Evolutionary conservation across 2,888 invertebrate genomes (phyloP).

Genomic region (Sphaeridia pumilis): DNA sequence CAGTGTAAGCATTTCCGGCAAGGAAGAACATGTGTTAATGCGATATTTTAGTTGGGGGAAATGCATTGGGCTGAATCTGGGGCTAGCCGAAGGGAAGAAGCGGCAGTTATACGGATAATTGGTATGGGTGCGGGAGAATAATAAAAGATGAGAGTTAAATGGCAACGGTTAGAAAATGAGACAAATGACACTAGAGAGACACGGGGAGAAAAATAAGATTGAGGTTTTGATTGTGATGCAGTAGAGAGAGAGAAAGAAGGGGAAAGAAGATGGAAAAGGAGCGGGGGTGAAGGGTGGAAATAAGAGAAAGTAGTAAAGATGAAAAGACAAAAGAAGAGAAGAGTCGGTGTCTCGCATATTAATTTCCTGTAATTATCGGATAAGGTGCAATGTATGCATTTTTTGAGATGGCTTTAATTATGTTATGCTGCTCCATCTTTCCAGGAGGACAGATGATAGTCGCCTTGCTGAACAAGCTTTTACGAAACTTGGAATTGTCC

Average conservation of each 20-base stretch:
- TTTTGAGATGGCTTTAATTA: slow-evolving; percentile 36
- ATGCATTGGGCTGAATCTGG: too few relatives aligned
- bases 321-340: slow-evolving; percentile 14
- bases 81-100: too few relatives aligned
- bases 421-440: slow-evolving; percentile 26
- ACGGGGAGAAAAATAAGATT: neutral
- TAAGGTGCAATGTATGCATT: slow-evolving; percentile 38
- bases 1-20: too few relatives aligned
- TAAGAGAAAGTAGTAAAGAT: slow-evolving; percentile 1
- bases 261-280: slow-evolving; percentile 6
- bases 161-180: slow-evolving; percentile 17
- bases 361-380: slow-evolving; percentile 38
- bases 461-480: too few relatives aligned
- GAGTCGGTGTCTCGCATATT: slow-evolving; percentile 37
- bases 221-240: neutral
- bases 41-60: too few relatives aligned
- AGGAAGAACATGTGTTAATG: too few relatives aligned
- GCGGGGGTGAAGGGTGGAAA: slow-evolving; percentile 1
- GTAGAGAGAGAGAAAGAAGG: neutral
- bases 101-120: too few relatives aligned
- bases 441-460: too few relatives aligned
- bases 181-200: slow-evolving; percentile 13
- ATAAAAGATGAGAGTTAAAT: neutral
- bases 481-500: too few relatives aligned
- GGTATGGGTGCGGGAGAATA: neutral